A percentile compares a stretch with the other conserved stretches of the same genome.
Evolutionary conservation across 2,888 invertebrate species (phyloP).

Genomic region (Tachina fera): DNA sequence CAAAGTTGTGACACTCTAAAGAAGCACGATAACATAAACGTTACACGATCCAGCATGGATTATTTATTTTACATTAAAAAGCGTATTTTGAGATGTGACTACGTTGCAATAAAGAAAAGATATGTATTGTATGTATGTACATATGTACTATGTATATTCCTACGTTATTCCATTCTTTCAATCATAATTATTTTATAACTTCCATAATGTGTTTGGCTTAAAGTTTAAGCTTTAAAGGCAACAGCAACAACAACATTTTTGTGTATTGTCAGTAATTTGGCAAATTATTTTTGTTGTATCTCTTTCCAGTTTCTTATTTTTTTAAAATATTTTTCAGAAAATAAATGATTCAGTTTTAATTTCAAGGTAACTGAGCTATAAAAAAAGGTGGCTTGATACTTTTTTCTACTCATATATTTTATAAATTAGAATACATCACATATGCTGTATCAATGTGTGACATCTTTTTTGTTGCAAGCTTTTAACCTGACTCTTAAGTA

Average conservation of each 20-base stretch:
- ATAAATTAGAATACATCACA: conserved; percentile 49
- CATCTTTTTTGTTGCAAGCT: conserved; percentile 22
- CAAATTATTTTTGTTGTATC: conserved; percentile 60
- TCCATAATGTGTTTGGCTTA: not conserved
- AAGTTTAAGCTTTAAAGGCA: not conserved
- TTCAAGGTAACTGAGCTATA: conserved; percentile 59
- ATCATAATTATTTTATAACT: conserved; percentile 48
- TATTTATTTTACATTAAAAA: too few species aligned
- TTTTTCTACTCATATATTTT: not conserved
- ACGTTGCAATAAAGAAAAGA: too few species aligned
- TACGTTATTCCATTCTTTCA: conserved; percentile 38
- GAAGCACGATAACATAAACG: too few species aligned
- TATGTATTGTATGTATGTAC: not conserved
- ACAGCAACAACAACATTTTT: conserved; percentile 11
- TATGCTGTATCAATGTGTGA: conserved; percentile 45
- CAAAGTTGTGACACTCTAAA: too few species aligned
- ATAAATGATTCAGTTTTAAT: conserved; percentile 65
- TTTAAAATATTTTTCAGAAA: conserved; percentile 31
- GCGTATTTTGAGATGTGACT: too few species aligned
- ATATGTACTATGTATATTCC: not conserved
- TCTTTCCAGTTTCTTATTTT: conserved; percentile 3
- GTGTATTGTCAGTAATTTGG: conserved; percentile 33
- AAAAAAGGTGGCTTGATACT: not conserved
- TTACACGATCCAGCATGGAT: too few species aligned
- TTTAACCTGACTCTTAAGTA: conserved; percentile 35